Evolutionary conservation across 1,140 invertebrate genomes (phyloP), one percentile per base, ranked within the genome.

Genomic region (Papilio polytes): DNA sequence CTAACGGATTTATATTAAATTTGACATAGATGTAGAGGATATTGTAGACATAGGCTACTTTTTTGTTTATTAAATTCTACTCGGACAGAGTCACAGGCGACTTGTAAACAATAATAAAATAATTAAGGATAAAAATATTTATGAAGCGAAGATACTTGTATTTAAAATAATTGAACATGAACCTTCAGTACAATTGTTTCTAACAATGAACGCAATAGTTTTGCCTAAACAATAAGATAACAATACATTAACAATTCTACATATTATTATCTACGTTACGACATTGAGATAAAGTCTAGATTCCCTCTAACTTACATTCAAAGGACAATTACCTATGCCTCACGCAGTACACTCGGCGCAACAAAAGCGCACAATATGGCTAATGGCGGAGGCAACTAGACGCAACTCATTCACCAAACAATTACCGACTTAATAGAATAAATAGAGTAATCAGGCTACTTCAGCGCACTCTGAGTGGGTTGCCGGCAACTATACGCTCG

Each of bases 401-500:
- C 89, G 89, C 88, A 89, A 87, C 88, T 85, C 91, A 91, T 92
- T 93, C 92, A 91, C 81, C 82, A 81, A 86, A 94, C 93, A 94
- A 94, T 94, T 91, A 94, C 91, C 83, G 87, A 84, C 87, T 89
- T 94, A 94, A 94, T 94, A 94, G 91, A 94, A 93, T 94, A 94
- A 94, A 94, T 94, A 90, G 92, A 89, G 92, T 94, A 94, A 94
- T 94, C 92, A 94, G 88, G 83, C 88, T 90, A 92, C 91, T 94
- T 93, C 91, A 90, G 88, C 73, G 84, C 83, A 80, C 83, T 80
- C 22, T 74, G 86, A 90, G 85, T 85, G 88, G 87, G 91, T 89
- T 88, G 78, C 76, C 76, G 81, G 53, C n/a, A 12, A 31, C n/a
- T 53, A 72, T 81, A 26, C 84, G 80, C 59, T 26, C 9, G 26